A percentile compares a stretch with the other conserved stretches of the same genome.
Evolutionary conservation across 2,113 vertebrate genomes (phyloP).

Genomic region (Ia io): DNA sequence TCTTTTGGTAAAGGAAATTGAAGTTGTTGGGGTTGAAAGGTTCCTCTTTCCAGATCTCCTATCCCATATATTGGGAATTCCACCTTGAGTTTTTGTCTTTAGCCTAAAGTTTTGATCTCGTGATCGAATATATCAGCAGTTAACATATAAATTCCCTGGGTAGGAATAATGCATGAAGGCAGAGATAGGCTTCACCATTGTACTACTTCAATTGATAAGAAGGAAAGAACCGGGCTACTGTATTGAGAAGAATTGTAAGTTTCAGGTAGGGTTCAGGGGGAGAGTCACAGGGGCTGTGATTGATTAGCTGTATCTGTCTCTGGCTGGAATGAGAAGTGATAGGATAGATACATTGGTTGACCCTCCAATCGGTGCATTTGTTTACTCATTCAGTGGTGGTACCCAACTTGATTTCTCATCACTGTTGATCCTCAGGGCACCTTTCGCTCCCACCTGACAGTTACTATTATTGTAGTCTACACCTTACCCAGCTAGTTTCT

Average conservation of each 20-base stretch:
- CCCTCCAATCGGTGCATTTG: background rate
- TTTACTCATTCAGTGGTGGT: background rate
- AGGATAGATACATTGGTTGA: background rate
- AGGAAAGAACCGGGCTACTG: background rate
- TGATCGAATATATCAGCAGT: background rate
- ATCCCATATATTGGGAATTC: background rate
- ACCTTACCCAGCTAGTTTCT: background rate
- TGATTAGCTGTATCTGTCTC: background rate
- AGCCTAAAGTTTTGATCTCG: background rate
- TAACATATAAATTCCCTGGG: background rate
- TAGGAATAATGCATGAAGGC: background rate
- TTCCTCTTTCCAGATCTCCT: background rate
- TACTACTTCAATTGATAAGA: background rate
- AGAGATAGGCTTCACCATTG: background rate
- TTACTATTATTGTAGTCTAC: background rate
- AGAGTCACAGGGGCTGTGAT: background rate
- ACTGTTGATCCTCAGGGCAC: background rate
- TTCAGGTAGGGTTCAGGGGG: background rate
- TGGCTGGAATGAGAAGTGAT: background rate
- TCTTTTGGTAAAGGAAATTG: slow-evolving; percentile 1
- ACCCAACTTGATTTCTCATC: background rate
- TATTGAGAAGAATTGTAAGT: background rate
- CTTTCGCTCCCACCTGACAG: background rate
- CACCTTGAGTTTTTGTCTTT: background rate
- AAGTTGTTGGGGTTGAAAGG: background rate